phyloP scores from a whole-genome alignment of 2,888 invertebrate species.

The Hecatera dysodea region DNA sequence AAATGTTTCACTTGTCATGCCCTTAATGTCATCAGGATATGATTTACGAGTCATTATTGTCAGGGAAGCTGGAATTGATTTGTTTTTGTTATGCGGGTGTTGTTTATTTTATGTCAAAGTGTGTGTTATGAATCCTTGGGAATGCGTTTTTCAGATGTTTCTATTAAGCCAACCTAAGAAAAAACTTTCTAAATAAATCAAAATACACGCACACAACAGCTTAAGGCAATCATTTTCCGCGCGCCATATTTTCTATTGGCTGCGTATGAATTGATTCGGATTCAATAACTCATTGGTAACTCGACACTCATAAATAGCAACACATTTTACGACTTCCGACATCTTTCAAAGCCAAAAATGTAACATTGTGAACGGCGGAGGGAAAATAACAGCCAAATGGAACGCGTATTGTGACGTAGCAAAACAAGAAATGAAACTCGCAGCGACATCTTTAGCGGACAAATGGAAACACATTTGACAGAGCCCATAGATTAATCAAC shows the following conservation, averaged over 20 bases:
- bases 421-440: too few relatives aligned
- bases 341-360: conserved; percentile 50
- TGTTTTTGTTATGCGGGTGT: conserved; percentile 12
- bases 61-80: conserved; percentile 9
- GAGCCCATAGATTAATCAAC: too few relatives aligned
- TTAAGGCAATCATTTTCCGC: conserved; percentile 34
- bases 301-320: conserved; percentile 53
- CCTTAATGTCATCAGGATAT: conserved; percentile 31
- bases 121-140: background rate
- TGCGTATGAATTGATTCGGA: conserved; percentile 45
- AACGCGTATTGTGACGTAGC: too few relatives aligned
- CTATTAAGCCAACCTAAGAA: background rate
- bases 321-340: conserved; percentile 56
- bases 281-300: conserved; percentile 55
- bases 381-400: conserved; percentile 28
- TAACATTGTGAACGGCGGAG: conserved; percentile 31
- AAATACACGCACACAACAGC: conserved; percentile 14
- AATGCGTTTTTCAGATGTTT: background rate
- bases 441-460: too few relatives aligned
- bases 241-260: conserved; percentile 26
- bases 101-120: background rate
- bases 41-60: conserved; percentile 34
- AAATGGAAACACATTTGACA: too few relatives aligned
- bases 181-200: conserved; percentile 7
- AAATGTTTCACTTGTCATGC: conserved; percentile 43